Evolutionary conservation across 2,888 invertebrate species (phyloP).

Genomic region (Stramonita haemastoma): DNA sequence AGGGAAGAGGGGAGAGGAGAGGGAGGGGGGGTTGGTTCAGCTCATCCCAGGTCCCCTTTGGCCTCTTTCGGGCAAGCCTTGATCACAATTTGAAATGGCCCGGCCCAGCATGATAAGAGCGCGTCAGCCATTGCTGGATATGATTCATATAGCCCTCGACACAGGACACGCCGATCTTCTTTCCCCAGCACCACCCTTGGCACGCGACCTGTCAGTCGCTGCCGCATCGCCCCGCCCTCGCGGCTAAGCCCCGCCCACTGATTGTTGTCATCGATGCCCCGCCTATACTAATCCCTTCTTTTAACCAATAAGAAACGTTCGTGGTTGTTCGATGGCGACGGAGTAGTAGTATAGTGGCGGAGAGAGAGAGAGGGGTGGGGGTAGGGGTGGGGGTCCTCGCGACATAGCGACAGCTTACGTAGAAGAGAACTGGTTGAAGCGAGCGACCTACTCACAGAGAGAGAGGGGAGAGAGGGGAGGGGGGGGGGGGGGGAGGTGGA

Average conservation of each 20-base stretch:
- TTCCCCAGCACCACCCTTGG: conserved; percentile 33
- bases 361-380: conserved; percentile 22
- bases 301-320: background rate
- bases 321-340: background rate
- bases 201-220: conserved; percentile 50
- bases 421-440: background rate
- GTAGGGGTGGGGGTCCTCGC: background rate
- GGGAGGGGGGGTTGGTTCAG: background rate
- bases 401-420: background rate
- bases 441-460: background rate
- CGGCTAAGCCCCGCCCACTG: background rate
- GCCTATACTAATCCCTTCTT: background rate
- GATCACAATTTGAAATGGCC: conserved; percentile 46
- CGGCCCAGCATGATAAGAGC: conserved; percentile 35
- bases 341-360: background rate
- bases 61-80: conserved; percentile 4
- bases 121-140: conserved; percentile 39
- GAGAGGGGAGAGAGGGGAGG: background rate
- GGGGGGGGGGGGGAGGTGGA: background rate
- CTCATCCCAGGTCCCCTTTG: conserved; percentile 16
- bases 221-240: background rate
- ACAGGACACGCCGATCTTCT: conserved; percentile 40
- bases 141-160: conserved; percentile 47
- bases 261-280: background rate
- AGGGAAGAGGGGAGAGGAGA: too few relatives aligned